These are phyloP conservation scores for Trematocara unimaculatum DNA, from an alignment of 2,113 vertebrate genomes.

Conservation along the genomic window DNA sequence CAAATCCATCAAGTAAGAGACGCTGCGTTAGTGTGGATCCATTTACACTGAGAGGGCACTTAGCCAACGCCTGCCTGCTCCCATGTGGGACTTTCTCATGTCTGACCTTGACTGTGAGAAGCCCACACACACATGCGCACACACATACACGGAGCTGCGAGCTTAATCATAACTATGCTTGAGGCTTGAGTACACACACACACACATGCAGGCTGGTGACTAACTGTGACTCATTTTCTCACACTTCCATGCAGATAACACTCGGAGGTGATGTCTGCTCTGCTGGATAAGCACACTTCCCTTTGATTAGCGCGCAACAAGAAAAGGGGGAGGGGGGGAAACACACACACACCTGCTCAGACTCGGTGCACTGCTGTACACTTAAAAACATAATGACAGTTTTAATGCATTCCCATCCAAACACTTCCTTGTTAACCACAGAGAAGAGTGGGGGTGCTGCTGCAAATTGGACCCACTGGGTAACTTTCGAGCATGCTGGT, in stretches of 20 bases:
- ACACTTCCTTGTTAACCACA: background rate
- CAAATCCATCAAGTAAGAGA: conserved; percentile 93
- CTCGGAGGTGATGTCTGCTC: conserved; percentile 32
- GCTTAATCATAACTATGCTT: background rate
- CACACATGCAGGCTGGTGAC: background rate
- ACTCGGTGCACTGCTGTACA: background rate
- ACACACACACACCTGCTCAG: background rate
- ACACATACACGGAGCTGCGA: background rate
- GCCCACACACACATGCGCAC: background rate
- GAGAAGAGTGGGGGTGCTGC: background rate
- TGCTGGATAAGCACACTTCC: conserved; percentile 50
- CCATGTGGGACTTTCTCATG: conserved; percentile 53
- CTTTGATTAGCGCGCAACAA: conserved; percentile 22
- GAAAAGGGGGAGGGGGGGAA: background rate
- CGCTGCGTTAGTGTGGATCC: conserved; percentile 23
- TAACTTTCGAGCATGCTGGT: conserved; percentile 16
- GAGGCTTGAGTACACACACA: background rate
- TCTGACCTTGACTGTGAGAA: conserved; percentile 64
- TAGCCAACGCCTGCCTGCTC: conserved; percentile 28
- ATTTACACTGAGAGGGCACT: conserved; percentile 58
- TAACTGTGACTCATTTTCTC: conserved; percentile 44
- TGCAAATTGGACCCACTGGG: conserved; percentile 12
- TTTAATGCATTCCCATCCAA: background rate
- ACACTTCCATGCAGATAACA: conserved; percentile 57
- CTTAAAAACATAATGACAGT: background rate